Conservation (phyloP, 2,113 vertebrate genomes). For the Hyperopisus bebe region DNA sequence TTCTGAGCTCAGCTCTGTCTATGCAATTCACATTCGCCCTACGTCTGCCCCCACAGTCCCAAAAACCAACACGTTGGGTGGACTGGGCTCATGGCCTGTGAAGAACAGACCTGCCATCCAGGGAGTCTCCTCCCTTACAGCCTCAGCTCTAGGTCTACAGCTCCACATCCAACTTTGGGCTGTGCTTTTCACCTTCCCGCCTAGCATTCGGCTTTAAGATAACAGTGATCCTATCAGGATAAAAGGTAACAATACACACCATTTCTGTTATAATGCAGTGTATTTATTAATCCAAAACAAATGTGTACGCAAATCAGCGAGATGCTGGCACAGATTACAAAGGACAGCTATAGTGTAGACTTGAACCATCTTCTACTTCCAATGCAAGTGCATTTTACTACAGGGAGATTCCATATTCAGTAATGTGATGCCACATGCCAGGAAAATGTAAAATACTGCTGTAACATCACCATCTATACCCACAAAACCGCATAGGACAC, state of each 20-base stretch:
- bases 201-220: not conserved
- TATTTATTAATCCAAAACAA: not conserved
- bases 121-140: not conserved
- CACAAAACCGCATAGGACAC: not conserved
- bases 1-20: not conserved
- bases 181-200: not conserved
- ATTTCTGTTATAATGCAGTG: not conserved
- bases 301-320: not conserved
- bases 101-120: not conserved
- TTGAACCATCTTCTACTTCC: not conserved
- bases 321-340: not conserved
- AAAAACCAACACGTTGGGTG: not conserved
- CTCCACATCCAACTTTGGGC: not conserved
- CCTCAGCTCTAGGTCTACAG: not conserved
- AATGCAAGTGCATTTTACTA: not conserved
- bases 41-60: not conserved
- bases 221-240: not conserved
- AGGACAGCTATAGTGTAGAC: not conserved
- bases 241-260: not conserved
- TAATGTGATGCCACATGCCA: not conserved
- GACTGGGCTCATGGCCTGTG: not conserved
- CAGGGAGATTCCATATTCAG: not conserved
- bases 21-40: not conserved
- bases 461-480: not conserved
- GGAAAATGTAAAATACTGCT: not conserved